A percentile compares a stretch with the other conserved stretches of the same genome.
phyloP scores from a whole-genome alignment of 2,888 invertebrate genomes.

The Blastobasis adustella region DNA sequence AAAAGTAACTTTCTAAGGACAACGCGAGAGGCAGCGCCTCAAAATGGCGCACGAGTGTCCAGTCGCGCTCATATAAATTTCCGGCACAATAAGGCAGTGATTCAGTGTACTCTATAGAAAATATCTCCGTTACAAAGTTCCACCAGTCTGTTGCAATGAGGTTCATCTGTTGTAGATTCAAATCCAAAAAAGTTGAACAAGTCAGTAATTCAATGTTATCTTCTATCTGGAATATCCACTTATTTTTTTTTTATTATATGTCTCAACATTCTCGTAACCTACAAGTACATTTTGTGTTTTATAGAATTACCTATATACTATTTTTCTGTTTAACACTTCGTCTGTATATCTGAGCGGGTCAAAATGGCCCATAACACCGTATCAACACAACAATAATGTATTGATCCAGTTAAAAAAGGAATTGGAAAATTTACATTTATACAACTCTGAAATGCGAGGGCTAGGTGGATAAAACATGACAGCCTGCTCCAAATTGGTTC shows the following conservation, averaged over 20 bases:
- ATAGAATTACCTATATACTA: slow-evolving; percentile 68
- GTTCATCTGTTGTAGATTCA: slow-evolving; percentile 71
- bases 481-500: slow-evolving; percentile 24
- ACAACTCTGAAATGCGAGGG: slow-evolving; percentile 66
- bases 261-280: slow-evolving; percentile 70
- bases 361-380: slow-evolving; percentile 47
- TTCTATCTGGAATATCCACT: slow-evolving; percentile 67
- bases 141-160: slow-evolving; percentile 72
- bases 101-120: slow-evolving; percentile 71
- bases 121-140: slow-evolving; percentile 68
- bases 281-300: slow-evolving; percentile 69
- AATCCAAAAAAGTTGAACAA: slow-evolving; percentile 72
- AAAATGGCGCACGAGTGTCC: neutral
- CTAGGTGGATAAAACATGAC: slow-evolving; percentile 14
- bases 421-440: slow-evolving; percentile 45
- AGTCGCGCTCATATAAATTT: slow-evolving; percentile 30
- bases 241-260: slow-evolving; percentile 48
- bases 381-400: slow-evolving; percentile 29
- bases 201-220: slow-evolving; percentile 60
- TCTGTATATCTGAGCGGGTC: slow-evolving; percentile 61
- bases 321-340: slow-evolving; percentile 58
- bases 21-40: too few relatives aligned
- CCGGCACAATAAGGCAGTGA: slow-evolving; percentile 74
- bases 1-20: too few relatives aligned
- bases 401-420: slow-evolving; percentile 14